These are phyloP conservation scores for Porites cylindrica DNA, from an alignment of 92 coral and sea anemone genomes.

Conservation along the genomic window DNA sequence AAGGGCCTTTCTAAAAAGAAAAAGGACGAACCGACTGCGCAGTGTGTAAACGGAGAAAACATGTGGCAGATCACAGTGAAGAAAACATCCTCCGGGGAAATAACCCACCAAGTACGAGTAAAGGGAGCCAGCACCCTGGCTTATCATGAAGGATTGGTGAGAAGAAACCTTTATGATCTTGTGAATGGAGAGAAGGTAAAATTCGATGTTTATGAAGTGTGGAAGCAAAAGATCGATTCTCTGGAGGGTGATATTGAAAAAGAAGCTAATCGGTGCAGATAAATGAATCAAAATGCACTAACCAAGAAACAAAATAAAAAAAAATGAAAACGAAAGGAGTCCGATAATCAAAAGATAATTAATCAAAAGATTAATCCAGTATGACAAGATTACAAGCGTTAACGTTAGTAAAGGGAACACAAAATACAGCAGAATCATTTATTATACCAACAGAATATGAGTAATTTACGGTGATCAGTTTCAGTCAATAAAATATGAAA, in stretches of 20 bases:
- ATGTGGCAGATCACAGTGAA: neutral
- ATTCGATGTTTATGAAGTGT: slow-evolving; percentile 17
- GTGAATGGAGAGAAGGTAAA: slow-evolving; percentile 14
- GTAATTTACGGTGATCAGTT: no score
- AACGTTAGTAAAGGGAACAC: no score
- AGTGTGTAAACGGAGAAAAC: neutral
- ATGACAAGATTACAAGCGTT: no score
- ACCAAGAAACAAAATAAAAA: no score
- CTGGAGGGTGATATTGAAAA: neutral
- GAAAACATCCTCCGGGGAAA: neutral
- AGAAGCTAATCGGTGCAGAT: slow-evolving; percentile 10
- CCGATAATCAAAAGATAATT: no score
- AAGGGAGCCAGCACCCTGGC: slow-evolving; percentile 16
- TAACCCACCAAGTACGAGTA: neutral
- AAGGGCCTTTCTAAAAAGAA: no score
- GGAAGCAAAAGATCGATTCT: slow-evolving; percentile 7
- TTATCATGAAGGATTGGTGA: neutral
- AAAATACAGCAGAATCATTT: no score
- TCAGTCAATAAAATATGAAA: no score
- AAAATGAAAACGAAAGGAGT: no score
- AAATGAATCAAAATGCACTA: neutral
- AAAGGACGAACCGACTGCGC: no score
- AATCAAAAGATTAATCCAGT: no score
- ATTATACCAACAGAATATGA: no score
- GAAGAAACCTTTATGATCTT: slow-evolving; percentile 1